These are phyloP conservation scores for Acrobeloides nanus DNA, from an alignment of 2,888 invertebrate species.

Conservation along the genomic window DNA sequence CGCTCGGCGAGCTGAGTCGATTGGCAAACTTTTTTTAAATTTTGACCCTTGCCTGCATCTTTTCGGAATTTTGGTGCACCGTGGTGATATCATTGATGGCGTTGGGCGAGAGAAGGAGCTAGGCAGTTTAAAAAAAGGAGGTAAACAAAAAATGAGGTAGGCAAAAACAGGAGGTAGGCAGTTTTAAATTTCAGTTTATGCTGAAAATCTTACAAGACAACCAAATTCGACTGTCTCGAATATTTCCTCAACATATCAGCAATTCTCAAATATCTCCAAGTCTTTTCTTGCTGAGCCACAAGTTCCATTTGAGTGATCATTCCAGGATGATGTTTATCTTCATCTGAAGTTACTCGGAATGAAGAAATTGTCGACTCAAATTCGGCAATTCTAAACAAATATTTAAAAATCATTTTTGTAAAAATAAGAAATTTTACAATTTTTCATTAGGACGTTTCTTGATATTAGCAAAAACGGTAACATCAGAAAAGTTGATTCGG, in stretches of 20 bases:
- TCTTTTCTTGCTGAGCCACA: slow-evolving; percentile 36
- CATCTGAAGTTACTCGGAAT: slow-evolving; percentile 17
- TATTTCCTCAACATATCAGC: slow-evolving; percentile 75
- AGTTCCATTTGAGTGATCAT: slow-evolving; percentile 27
- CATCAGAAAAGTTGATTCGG: slow-evolving; percentile 86
- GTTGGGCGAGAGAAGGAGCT: too few relatives aligned
- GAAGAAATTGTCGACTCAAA: slow-evolving; percentile 39
- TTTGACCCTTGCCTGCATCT: too few relatives aligned
- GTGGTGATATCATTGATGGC: too few relatives aligned
- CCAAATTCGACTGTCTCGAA: slow-evolving; percentile 72
- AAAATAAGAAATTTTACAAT: slow-evolving; percentile 61
- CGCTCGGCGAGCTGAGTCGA: too few relatives aligned
- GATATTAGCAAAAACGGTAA: slow-evolving; percentile 82
- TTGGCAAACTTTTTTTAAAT: too few relatives aligned
- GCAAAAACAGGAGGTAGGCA: too few relatives aligned
- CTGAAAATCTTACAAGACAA: slow-evolving; percentile 75
- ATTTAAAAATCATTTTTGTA: background rate
- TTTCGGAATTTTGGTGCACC: too few relatives aligned
- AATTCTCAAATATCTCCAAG: slow-evolving; percentile 70
- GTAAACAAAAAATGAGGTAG: too few relatives aligned
- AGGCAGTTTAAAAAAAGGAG: too few relatives aligned
- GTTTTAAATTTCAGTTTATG: too few relatives aligned
- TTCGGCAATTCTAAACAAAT: slow-evolving; percentile 18
- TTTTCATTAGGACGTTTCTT: slow-evolving; percentile 74
- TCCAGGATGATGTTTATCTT: slow-evolving; percentile 11